Percentiles rank a stretch among this genome's conserved stretches.
phyloP scores from a whole-genome alignment of 2,113 vertebrate genomes.

The Hypocryptadius cinnamomeus region DNA sequence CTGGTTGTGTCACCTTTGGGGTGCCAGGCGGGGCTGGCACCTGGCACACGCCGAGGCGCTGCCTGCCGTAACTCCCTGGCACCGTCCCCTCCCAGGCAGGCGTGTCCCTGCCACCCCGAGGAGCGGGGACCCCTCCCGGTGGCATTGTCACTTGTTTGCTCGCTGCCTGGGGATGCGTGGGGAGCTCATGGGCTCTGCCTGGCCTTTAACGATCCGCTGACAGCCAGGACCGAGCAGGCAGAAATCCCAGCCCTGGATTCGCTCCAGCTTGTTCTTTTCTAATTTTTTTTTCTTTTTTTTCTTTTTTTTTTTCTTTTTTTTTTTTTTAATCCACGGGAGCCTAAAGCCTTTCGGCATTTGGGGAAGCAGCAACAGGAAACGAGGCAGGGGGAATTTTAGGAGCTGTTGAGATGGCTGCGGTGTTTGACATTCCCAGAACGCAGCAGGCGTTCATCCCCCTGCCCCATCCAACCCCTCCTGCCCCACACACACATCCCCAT shows the following conservation, averaged over 20 bases:
- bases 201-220: constrained; percentile 25
- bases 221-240: constrained; percentile 32
- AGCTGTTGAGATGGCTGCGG: constrained; percentile 60
- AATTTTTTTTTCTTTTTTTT: background rate
- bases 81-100: background rate
- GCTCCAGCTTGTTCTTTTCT: too few species aligned
- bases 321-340: constrained; percentile 16
- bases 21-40: background rate
- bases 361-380: constrained; percentile 59
- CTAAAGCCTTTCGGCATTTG: constrained; percentile 13
- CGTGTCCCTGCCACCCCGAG: background rate
- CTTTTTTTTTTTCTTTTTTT: background rate
- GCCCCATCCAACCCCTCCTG: too few species aligned
- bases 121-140: background rate
- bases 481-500: too few species aligned
- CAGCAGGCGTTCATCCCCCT: constrained; percentile 46
- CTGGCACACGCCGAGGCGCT: background rate
- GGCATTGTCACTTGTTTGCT: background rate
- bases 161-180: background rate
- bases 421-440: constrained; percentile 47
- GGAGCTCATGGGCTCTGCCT: background rate
- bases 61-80: background rate
- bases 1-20: background rate
- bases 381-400: constrained; percentile 48
- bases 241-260: constrained; percentile 40